Evolutionary conservation across 2,113 vertebrate species (phyloP), one percentile per base, ranked within the genome.

Genomic region (Orientallactaga bullata): DNA sequence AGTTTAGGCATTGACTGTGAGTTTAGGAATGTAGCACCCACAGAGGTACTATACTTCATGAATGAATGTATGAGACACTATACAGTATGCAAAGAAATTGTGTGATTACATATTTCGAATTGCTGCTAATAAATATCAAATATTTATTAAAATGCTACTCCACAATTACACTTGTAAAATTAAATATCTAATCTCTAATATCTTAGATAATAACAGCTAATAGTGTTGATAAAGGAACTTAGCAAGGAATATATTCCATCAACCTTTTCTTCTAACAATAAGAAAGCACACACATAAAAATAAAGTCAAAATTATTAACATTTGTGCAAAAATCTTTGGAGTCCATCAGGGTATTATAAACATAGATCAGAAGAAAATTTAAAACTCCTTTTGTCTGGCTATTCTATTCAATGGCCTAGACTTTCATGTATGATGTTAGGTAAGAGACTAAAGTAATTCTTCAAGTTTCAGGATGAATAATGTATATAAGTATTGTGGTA

Each of bases 141-240:
- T 78, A 0, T 88, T 68, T 61, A 51, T 68, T 94, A 24, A 58
- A 47, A 69, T 74, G 28, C 21, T 85, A 82, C 89, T 76, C 20
- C 61, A 24, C 76, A 71, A 74, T 91, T 85, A 66, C 15, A 30
- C 16, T 37, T 66, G 0, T 90, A 47, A 93, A 96, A 86, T 60
- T 87, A 85, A 84, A 85, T 82, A 68, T 30, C 9, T 90, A 95
- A 84, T 12, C 15, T 80, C n/a, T 0, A 77, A 65, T 0, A 60
- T 20, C 65, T 89, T 89, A 74, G 74, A 93, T 37, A 90, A 91
- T 88, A 69, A 90, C 93, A 17, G 7, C 11, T 65, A 88, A 80
- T n/a, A 32, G 15, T 30, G 81, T 72, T 77, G 23, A 72, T 80
- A 13, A 91, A 20, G 18, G 10, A 94, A 28, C 32, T 39, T 17